phyloP scores from a whole-genome alignment of 2,888 invertebrate genomes.

The Macrophya alboannulata region DNA sequence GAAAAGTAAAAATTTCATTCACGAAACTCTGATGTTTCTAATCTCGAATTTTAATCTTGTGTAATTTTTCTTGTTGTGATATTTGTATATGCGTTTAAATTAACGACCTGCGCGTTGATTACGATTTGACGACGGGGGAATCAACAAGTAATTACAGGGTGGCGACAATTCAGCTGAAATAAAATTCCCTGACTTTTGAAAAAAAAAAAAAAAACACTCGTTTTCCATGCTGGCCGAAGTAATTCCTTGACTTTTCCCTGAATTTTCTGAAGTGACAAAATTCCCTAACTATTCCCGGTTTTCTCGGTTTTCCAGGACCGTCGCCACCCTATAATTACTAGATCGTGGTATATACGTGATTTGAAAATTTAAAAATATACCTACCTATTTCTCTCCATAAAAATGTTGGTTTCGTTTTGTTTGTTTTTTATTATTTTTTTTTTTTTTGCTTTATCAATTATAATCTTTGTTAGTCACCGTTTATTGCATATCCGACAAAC shows the following conservation, averaged over 20 bases:
- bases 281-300: no score
- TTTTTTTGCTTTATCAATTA: not conserved
- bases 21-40: constrained; percentile 9
- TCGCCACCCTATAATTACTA: no score
- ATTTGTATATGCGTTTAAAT: not conserved
- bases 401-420: not conserved
- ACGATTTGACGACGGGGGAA: not conserved
- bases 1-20: not conserved
- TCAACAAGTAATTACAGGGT: constrained; percentile 23
- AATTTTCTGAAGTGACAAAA: no score
- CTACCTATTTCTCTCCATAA: not conserved
- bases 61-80: not conserved
- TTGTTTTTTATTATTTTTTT: not conserved
- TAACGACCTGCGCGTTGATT: not conserved
- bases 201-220: no score
- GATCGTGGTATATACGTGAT: constrained; percentile 1
- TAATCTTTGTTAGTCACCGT: not conserved
- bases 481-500: not conserved
- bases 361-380: not conserved
- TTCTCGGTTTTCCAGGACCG: no score
- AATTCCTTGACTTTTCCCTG: no score
- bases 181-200: no score
- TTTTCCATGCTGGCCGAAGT: no score
- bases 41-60: constrained; percentile 16
- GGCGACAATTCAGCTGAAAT: no score